Evolutionary conservation across 2,113 vertebrate genomes (phyloP).

Genomic region (Synodontis membranacea): DNA sequence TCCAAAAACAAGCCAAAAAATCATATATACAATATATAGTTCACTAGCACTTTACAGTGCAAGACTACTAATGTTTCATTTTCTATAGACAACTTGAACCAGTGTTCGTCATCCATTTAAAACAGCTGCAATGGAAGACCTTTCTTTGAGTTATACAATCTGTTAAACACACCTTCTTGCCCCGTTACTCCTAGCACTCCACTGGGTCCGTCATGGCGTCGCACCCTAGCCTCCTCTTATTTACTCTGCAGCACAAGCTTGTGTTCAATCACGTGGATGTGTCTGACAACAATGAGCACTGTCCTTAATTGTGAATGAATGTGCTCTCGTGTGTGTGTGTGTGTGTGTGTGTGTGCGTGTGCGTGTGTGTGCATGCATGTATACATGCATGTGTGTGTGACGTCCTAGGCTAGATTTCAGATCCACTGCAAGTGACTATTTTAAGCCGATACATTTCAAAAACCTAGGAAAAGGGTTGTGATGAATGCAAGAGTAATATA

Average conservation of each 20-base stretch:
- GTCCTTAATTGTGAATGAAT: too few species aligned
- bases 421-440: too few species aligned
- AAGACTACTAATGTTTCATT: background rate
- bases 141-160: conserved; percentile 40
- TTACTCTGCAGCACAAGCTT: conserved; percentile 74
- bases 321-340: too few species aligned
- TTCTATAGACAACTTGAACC: conserved; percentile 1
- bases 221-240: conserved; percentile 62
- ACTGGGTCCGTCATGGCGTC: conserved; percentile 52
- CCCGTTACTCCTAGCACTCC: conserved; percentile 37
- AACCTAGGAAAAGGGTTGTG: too few species aligned
- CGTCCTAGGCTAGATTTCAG: too few species aligned
- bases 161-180: conserved; percentile 42
- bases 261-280: conserved; percentile 75
- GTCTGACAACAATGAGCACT: conserved; percentile 76
- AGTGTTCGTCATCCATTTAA: conserved; percentile 33
- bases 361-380: too few species aligned
- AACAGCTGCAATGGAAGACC: background rate
- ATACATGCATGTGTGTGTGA: too few species aligned
- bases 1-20: too few species aligned
- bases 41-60: background rate
- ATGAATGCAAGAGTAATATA: too few species aligned
- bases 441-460: too few species aligned
- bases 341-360: too few species aligned
- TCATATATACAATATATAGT: too few species aligned